Percentiles rank a stretch among this genome's conserved stretches.
Conservation (phyloP, 2,888 invertebrate genomes). For the Seladonia tumulorum region DNA sequence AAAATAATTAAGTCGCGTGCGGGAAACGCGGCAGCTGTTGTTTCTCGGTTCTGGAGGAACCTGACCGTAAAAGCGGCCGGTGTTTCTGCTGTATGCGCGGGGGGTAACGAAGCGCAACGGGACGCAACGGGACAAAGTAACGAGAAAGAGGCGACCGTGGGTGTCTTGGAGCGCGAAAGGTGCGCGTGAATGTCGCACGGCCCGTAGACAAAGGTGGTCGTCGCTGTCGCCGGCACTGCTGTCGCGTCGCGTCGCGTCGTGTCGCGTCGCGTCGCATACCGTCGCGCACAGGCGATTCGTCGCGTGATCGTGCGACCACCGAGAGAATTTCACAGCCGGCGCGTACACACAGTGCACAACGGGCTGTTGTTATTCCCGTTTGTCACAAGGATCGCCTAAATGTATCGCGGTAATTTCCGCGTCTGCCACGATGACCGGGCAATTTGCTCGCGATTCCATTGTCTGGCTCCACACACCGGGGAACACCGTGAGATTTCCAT, state of each 20-base stretch:
- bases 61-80: conserved; percentile 46
- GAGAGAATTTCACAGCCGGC: conserved; percentile 32
- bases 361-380: conserved; percentile 38
- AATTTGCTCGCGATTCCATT: conserved; percentile 47
- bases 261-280: not conserved
- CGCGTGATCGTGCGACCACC: conserved; percentile 28
- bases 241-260: not conserved
- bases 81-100: conserved; percentile 22
- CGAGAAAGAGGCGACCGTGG: conserved; percentile 41
- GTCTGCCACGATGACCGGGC: conserved; percentile 35
- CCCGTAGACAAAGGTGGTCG: conserved; percentile 21
- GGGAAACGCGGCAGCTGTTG: conserved; percentile 16
- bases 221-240: not conserved
- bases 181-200: conserved; percentile 23
- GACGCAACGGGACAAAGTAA: conserved; percentile 54
- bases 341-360: conserved; percentile 7
- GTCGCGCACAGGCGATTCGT: conserved; percentile 21
- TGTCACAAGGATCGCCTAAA: conserved; percentile 42
- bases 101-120: conserved; percentile 48
- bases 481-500: conserved; percentile 28
- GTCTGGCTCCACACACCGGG: not conserved
- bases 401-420: conserved; percentile 46
- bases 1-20: conserved; percentile 34
- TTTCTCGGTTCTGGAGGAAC: conserved; percentile 14
- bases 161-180: conserved; percentile 22